Evolutionary conservation across 2,113 vertebrate genomes (phyloP), one percentile per base, ranked within the genome.

Genomic region (Amphiprion percula): DNA sequence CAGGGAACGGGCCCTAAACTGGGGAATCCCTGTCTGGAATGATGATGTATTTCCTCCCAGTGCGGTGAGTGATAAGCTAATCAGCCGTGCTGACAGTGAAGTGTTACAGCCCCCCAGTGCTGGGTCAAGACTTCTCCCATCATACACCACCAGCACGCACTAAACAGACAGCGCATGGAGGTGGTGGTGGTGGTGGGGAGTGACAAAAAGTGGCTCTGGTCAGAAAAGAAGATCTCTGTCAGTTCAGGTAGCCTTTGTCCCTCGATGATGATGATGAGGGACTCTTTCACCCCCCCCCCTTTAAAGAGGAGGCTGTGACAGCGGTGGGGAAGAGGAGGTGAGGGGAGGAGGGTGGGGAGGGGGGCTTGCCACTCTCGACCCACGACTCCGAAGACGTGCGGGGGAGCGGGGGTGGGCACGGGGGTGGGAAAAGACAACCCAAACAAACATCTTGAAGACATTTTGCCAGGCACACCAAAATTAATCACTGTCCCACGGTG

Each of bases 371-470:
- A 88, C 86, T 91, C 77, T 77, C 85, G 76, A 91, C 92, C 91
- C 75, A 83, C 65, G 55, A 72, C 62, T 84, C 85, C 74, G 3
- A 79, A 86, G 90, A 87, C 83, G 44, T 62, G 75, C 54, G 37
- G 72, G 53, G 74, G 30, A 71, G 89, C 69, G 58, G 77, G 65
- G 79, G 82, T 71, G 75, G 77, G 85, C 11, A 15, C 64, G 66
- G 67, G 64, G 83, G 88, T 83, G 85, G 84, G 82, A 87, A 85
- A 76, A 94, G 90, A 93, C 90, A 94, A 95, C 91, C 80, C 89
- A 94, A 95, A 94, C 91, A 92, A 95, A 94, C 90, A 95, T 92
- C 91, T 90, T 91, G 90, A 85, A 94, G 90, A 94, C 88, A 94
- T 92, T 93, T 92, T 91, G 90, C 90, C 87, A 92, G 91, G 88